Evolutionary conservation across 2,797 vertebrate genomes (phyloP), one percentile per base, ranked within the genome.

Genomic region (Limosa lapponica): DNA sequence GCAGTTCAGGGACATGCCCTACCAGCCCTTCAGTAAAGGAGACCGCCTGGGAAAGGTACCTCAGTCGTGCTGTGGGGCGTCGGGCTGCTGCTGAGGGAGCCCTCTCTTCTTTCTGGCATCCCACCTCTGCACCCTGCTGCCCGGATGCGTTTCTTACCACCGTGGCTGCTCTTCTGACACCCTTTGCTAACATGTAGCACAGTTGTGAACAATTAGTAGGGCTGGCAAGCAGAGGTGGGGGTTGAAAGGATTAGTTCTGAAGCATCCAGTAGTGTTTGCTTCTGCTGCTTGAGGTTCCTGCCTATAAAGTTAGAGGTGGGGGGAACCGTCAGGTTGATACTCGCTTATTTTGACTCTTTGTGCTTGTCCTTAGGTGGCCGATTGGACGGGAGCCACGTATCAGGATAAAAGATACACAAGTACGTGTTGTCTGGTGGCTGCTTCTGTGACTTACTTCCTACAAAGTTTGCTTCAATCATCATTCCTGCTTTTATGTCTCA

Each of bases 401-500:
- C 99, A 99, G 94, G 99, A 99, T 97, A 99, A 99, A 97, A 98
- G 99, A 98, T 99, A 99, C 89, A 99, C 99, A 61, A 99, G 99
- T 99, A 97, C 97, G 99, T 98, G 51, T 48, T 55, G 49, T 36
- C 11, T 25, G 19, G n/a, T 58, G 34, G 11, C 86, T 73, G 24
- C 17, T 64, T 6, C 43, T 43, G 10, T 48, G 24, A 5, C 43
- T 82, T 71, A 3, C 37, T 85, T 78, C 8, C 10, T 61, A 12
- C 37, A 37, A 0, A 85, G 18, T 46, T 49, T 71, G 41, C 18
- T 82, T 69, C 10, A 11, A 43, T 59, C 6, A 7, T 77, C 30
- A 0, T 82, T 64, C 41, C 23, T 94, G 58, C 61, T 90, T 88
- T 92, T 32, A 11, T 58, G 84, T 74, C 24, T 88, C 51, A 8